A percentile compares a stretch with the other conserved stretches of the same genome.
Conservation (phyloP, 2,797 vertebrate genomes). For the Enoplosus armatus region DNA sequence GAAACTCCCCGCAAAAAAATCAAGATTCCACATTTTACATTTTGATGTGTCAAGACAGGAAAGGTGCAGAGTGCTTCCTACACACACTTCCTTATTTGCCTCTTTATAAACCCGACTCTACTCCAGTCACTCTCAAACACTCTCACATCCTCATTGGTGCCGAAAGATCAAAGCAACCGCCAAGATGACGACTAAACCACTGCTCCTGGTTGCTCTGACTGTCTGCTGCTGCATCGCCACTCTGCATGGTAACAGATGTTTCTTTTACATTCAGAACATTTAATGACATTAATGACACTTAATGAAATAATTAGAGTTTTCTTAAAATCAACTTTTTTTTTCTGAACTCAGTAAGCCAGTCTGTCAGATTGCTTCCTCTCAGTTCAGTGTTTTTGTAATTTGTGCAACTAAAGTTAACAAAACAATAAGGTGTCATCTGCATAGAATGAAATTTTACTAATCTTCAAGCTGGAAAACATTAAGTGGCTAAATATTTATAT, state of each 20-base stretch:
- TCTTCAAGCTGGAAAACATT: neutral
- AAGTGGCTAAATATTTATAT: neutral
- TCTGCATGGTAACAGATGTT: constrained; percentile 52
- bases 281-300: neutral
- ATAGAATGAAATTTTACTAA: neutral
- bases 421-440: neutral
- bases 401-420: neutral
- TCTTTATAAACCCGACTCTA: constrained; percentile 51
- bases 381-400: neutral
- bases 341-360: neutral
- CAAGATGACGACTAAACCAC: constrained; percentile 44
- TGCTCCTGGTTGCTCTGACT: constrained; percentile 48
- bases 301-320: neutral
- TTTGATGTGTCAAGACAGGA: neutral
- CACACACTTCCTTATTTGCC: constrained; percentile 38
- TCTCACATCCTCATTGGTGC: constrained; percentile 34
- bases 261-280: neutral
- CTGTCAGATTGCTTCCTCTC: neutral
- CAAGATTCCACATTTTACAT: neutral
- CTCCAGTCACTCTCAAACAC: constrained; percentile 23
- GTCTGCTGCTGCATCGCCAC: constrained; percentile 58
- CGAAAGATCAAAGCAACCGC: constrained; percentile 27
- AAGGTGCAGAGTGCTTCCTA: neutral
- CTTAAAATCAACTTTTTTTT: neutral
- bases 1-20: neutral